These are phyloP conservation scores for Phlogophora meticulosa DNA, from an alignment of 2,888 invertebrate genomes.

Conservation along the genomic window DNA sequence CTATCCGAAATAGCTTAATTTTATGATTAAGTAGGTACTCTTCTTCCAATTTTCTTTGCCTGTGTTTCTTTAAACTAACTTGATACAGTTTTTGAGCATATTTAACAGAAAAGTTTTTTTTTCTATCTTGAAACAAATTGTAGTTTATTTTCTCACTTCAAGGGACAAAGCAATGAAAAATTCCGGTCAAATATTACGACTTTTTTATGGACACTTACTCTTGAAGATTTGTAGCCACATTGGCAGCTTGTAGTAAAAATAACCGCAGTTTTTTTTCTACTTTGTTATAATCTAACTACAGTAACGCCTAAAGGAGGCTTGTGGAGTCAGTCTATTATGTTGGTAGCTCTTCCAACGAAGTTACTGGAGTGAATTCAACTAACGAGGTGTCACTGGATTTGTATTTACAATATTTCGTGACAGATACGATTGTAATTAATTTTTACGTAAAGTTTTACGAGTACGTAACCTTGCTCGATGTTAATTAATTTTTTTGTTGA, in stretches of 20 bases:
- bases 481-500: neutral
- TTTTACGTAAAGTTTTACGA: neutral
- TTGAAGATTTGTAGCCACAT: slow-evolving; percentile 32
- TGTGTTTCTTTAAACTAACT: slow-evolving; percentile 9
- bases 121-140: neutral
- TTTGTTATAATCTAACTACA: neutral
- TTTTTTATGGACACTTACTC: slow-evolving; percentile 23
- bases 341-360: neutral
- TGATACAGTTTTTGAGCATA: neutral
- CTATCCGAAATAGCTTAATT: too few species aligned
- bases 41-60: too few species aligned
- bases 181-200: slow-evolving; percentile 9
- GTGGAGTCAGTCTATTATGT: slow-evolving; percentile 8
- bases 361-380: slow-evolving; percentile 26
- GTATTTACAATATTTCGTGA: slow-evolving; percentile 10
- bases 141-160: slow-evolving; percentile 3
- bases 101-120: neutral
- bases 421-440: neutral
- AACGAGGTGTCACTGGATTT: slow-evolving; percentile 23
- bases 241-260: slow-evolving; percentile 20
- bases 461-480: too few species aligned
- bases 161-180: neutral
- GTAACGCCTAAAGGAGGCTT: neutral
- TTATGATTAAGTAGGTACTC: too few species aligned
- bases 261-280: neutral